Base-by-base conservation (phyloP, 2,797 vertebrate genomes). In the Enteromius treurensis region DNA sequence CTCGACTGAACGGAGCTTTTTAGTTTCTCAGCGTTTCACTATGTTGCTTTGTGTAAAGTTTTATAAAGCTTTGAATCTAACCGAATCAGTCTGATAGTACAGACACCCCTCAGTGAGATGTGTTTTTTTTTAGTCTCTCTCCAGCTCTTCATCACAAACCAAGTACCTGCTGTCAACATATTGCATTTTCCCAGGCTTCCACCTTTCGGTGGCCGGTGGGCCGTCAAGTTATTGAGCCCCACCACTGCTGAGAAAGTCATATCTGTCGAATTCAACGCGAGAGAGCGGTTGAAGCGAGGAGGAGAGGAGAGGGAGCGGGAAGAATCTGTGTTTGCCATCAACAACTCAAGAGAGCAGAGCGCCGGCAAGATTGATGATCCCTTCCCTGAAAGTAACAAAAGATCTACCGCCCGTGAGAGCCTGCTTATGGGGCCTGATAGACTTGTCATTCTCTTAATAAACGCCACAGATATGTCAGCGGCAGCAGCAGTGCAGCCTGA, bases 361-460 rank as follows among this genome's bases (percentile, higher is more conserved):
- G 89, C 90, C 92, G 70, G 90, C 91, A 96, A 96, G 97, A 97
- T 97, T 97, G 96, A 97, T 97, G 95, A 96, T 93, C 92, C 94
- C 95, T 94, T 94, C 92, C 89, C 81, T 64, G 93, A 91, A 93
- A 95, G 93, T 95, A 95, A 93, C 92, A 92, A 93, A 93, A 96
- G 95, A 95, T 95, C 92, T 95, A 93, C 93, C 93, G 93, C 92
- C 93, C 92, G 93, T 92, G 93, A 95, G 92, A 93, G 93, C 87
- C 91, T 94, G 94, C 94, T 97, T 95, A 95, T 94, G 95, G 96
- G 95, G 94, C 94, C 95, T 96, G 96, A 97, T 96, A 95, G 95
- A 96, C 96, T 97, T 94, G 94, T 96, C 85, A 78, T 86, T 77
- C 95, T 95, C 96, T 97, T 97, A 96, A 97, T 96, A 97, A 97